Base-by-base conservation (phyloP, 2,888 invertebrate genomes). In the Galerucella pusilla region DNA sequence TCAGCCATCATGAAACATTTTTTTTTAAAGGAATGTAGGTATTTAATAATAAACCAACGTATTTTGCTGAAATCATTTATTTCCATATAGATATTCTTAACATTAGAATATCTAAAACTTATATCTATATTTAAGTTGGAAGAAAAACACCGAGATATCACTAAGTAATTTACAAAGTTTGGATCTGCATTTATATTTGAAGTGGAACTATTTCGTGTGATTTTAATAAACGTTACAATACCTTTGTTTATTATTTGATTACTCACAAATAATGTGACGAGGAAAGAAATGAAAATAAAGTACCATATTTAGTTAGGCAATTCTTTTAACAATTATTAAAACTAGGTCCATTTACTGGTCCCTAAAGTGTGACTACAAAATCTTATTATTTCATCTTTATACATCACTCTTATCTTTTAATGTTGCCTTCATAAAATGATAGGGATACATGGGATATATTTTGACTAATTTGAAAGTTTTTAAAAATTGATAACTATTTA, bases 61-160 rank as follows among this genome's bases (percentile, higher is more conserved):
- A 61, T 61, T 66, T 84, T 85, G 85, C 85, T 85, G 84, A 85
- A 85, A 86, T 86, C 78, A 83, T 86, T 86, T 86, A 86, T 86
- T 86, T 84, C 82, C 85, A 84, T 85, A 54, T 16, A 81, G 83
- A 81, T 85, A 84, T 84, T 82, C 82, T 82, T 85, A 85, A 85
- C 83, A 85, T 85, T 83, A 80, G 82, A 82, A 84, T 84, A 83
- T 84, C 85, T 86, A 85, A 85, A 85, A 85, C 85, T 85, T 86
- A 85, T 81, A 80, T 82, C 83, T 77, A 78, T 79, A 80, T 74
- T 79, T 78, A 83, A 83, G 84, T 84, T 85, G 86, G 86, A 86
- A 86, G 86, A 86, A 83, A 83, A 85, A 86, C 86, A 86, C 84
- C 84, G 83, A 85, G 83, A 80, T 85, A 84, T 85, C 84, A 84